phyloP scores from a whole-genome alignment of 2,888 invertebrate species.

The Julus scanicus region DNA sequence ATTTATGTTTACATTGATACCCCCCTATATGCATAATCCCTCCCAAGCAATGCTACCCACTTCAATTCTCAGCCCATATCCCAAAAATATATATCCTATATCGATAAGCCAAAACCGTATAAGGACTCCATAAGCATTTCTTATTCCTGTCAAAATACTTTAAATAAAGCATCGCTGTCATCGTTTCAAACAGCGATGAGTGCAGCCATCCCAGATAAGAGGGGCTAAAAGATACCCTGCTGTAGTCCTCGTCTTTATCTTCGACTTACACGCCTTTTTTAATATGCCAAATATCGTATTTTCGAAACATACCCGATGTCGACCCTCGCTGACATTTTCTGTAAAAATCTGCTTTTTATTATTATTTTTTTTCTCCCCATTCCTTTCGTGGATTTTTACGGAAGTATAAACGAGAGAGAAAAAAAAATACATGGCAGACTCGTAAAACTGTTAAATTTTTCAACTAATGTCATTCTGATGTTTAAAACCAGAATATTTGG shows the following conservation, averaged over 20 bases:
- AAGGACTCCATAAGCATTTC: constrained; percentile 40
- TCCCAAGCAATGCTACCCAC: neutral
- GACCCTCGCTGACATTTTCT: constrained; percentile 21
- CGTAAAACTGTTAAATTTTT: neutral
- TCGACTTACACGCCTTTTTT: constrained; percentile 48
- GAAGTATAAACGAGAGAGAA: neutral
- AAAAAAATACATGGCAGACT: neutral
- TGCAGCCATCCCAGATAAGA: constrained; percentile 46
- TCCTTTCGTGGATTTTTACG: neutral
- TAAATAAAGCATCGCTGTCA: constrained; percentile 54
- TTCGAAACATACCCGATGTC: neutral
- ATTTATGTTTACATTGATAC: neutral
- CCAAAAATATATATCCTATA: constrained; percentile 26
- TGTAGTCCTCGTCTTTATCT: constrained; percentile 28
- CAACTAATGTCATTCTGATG: too few relatives aligned
- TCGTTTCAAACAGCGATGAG: constrained; percentile 23
- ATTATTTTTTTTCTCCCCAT: neutral
- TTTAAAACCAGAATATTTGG: too few relatives aligned
- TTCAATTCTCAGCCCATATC: constrained; percentile 26
- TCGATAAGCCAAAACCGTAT: constrained; percentile 5
- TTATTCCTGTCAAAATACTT: constrained; percentile 52
- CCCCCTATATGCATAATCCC: constrained; percentile 13
- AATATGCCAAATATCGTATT: constrained; percentile 40
- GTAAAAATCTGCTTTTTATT: constrained; percentile 28
- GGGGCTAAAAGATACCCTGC: neutral